These are phyloP conservation scores for Oedothorax gibbosus DNA, from an alignment of 1,140 invertebrate species.

Conservation along the genomic window DNA sequence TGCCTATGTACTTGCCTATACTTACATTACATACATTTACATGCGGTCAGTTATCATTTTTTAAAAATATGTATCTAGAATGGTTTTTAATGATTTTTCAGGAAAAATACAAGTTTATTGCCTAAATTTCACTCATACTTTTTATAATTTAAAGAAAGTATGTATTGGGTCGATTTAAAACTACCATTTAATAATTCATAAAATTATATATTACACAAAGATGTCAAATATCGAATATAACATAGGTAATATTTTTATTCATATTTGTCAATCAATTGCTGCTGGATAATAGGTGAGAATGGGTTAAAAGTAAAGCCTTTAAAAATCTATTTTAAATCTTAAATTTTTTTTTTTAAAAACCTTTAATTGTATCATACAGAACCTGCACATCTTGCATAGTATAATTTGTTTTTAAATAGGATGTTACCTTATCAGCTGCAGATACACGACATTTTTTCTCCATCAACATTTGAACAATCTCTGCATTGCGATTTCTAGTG, in stretches of 20 bases:
- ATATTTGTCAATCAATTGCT: too few relatives aligned
- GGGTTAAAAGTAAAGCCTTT: slow-evolving; percentile 8
- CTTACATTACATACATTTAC: too few relatives aligned
- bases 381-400: neutral
- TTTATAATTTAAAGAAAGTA: too few relatives aligned
- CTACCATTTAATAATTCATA: too few relatives aligned
- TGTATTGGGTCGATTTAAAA: too few relatives aligned
- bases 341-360: neutral
- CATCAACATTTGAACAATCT: slow-evolving; percentile 90
- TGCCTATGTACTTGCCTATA: too few relatives aligned
- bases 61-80: too few relatives aligned
- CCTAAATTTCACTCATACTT: neutral
- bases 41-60: too few relatives aligned
- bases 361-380: neutral
- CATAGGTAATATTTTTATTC: too few relatives aligned
- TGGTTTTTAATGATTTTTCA: neutral
- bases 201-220: too few relatives aligned
- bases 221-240: too few relatives aligned
- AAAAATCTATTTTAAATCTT: slow-evolving; percentile 15
- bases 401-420: neutral
- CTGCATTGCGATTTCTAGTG: slow-evolving; percentile 89
- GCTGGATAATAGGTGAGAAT: neutral
- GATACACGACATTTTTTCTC: slow-evolving; percentile 95
- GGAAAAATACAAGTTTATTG: slow-evolving; percentile 13
- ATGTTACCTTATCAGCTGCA: slow-evolving; percentile 82